phyloP scores from a whole-genome alignment of 2,797 vertebrate species.

The Amniataba percoides region DNA sequence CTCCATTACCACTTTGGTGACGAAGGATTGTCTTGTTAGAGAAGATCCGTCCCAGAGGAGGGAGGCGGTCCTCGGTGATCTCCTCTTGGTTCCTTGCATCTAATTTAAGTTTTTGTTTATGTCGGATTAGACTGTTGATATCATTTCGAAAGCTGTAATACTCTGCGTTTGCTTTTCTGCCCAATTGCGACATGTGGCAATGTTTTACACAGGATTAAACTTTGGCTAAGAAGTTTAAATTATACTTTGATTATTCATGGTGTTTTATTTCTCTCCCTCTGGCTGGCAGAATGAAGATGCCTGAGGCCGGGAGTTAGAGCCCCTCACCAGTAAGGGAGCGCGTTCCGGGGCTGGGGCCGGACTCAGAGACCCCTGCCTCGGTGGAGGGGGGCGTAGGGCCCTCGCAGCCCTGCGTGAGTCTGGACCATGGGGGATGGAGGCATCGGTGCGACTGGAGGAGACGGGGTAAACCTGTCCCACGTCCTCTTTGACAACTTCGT shows the following conservation, averaged over 20 bases:
- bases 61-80: neutral
- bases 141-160: slow-evolving; percentile 16
- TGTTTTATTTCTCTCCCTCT: slow-evolving; percentile 19
- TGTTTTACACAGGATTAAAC: neutral
- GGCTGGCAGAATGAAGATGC: slow-evolving; percentile 76
- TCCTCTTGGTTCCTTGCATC: neutral
- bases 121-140: slow-evolving; percentile 10
- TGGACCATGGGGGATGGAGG: slow-evolving; percentile 87
- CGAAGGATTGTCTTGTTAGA: neutral
- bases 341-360: slow-evolving; percentile 72
- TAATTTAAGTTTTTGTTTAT: slow-evolving; percentile 14
- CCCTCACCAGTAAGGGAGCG: slow-evolving; percentile 48
- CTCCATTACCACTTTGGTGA: slow-evolving; percentile 5
- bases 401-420: slow-evolving; percentile 63
- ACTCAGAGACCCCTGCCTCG: slow-evolving; percentile 75
- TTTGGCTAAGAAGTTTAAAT: neutral
- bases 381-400: slow-evolving; percentile 63
- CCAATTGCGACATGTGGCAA: neutral
- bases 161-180: slow-evolving; percentile 11
- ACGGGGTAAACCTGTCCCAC: slow-evolving; percentile 89
- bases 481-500: slow-evolving; percentile 95
- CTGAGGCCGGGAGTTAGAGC: slow-evolving; percentile 77
- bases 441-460: slow-evolving; percentile 69
- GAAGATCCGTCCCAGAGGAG: neutral
- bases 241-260: neutral